A percentile compares a stretch with the other conserved stretches of the same genome.
phyloP scores from a whole-genome alignment of 2,888 invertebrate genomes.

The Pristionchus mayeri region DNA sequence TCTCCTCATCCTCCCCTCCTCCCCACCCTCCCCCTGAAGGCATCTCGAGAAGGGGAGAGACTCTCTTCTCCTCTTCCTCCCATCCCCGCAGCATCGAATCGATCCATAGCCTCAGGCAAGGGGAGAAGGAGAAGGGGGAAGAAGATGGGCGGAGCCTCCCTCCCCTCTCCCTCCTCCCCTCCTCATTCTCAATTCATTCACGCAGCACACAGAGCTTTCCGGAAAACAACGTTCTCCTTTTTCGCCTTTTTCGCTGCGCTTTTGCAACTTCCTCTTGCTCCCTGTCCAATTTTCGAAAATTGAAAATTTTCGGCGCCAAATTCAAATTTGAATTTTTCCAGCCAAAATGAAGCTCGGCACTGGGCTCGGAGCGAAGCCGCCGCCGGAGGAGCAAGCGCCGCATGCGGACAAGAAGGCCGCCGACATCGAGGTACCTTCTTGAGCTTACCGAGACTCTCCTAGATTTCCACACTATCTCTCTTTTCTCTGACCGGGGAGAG shows the following conservation, averaged over 20 bases:
- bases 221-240: conserved; percentile 27
- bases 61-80: background rate
- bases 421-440: background rate
- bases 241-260: background rate
- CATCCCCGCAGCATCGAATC: background rate
- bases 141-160: background rate
- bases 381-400: background rate
- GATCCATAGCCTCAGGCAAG: background rate
- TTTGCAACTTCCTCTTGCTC: background rate
- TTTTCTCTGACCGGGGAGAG: background rate
- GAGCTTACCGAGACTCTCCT: background rate
- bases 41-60: background rate
- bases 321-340: background rate
- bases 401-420: background rate
- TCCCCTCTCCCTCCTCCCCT: background rate
- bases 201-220: background rate
- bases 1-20: no score
- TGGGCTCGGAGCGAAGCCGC: conserved; percentile 1
- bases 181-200: conserved; percentile 45
- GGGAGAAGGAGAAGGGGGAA: background rate
- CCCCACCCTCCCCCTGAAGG: background rate
- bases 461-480: background rate
- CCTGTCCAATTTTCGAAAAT: background rate
- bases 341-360: background rate
- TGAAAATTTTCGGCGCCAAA: background rate